These are phyloP conservation scores for Portevinia maculata DNA, from an alignment of 2,888 invertebrate species.

Conservation along the genomic window DNA sequence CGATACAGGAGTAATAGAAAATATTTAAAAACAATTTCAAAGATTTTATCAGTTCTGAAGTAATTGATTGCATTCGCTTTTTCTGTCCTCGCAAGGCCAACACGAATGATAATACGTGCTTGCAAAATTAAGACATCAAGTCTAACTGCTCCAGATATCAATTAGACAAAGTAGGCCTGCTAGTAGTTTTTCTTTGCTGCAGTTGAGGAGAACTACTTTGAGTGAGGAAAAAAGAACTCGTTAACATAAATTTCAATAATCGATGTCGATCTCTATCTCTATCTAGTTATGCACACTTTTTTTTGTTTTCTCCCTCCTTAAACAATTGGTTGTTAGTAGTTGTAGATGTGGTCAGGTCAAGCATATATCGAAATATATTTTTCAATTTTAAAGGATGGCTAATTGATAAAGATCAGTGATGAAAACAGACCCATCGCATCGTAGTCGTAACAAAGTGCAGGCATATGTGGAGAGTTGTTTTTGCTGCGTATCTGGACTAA, in stretches of 20 bases:
- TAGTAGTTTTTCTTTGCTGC: background rate
- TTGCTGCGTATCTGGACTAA: constrained; percentile 34
- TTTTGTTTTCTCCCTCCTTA: constrained; percentile 14
- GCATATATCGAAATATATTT: constrained; percentile 18
- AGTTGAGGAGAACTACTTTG: no score
- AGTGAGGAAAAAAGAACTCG: constrained; percentile 39
- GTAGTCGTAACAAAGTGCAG: constrained; percentile 21
- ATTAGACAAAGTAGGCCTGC: constrained; percentile 32
- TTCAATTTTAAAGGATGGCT: constrained; percentile 40
- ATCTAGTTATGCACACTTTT: constrained; percentile 54
- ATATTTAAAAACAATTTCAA: constrained; percentile 53
- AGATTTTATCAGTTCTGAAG: constrained; percentile 49
- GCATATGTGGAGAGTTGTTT: constrained; percentile 33
- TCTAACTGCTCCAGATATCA: constrained; percentile 33
- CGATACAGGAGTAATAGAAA: constrained; percentile 23
- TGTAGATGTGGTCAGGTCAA: constrained; percentile 1
- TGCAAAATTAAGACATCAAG: constrained; percentile 63
- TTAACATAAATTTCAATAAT: constrained; percentile 74
- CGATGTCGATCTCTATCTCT: constrained; percentile 38
- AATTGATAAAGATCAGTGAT: constrained; percentile 63
- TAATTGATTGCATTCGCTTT: constrained; percentile 7
- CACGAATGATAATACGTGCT: constrained; percentile 55
- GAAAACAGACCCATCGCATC: constrained; percentile 40
- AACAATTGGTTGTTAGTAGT: constrained; percentile 48
- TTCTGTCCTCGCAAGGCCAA: constrained; percentile 7